Percentiles rank a stretch among this genome's conserved stretches.
phyloP scores from a whole-genome alignment of 2,888 invertebrate genomes.

The Frankliniella intonsa region DNA sequence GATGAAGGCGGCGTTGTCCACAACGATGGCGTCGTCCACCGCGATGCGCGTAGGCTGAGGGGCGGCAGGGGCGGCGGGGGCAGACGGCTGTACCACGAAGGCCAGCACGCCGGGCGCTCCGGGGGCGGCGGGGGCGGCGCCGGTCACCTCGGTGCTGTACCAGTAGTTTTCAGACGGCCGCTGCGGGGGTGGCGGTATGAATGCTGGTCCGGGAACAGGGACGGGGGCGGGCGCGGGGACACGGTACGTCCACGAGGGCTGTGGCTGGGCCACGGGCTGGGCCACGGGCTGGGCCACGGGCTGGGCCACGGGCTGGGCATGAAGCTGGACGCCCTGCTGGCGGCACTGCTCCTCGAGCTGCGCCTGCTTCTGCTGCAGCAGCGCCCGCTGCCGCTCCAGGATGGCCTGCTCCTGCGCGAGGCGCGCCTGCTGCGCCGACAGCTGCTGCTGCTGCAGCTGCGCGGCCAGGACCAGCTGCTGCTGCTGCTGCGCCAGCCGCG shows the following conservation, averaged over 20 bases:
- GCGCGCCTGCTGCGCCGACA: not conserved
- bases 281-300: not conserved
- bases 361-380: not conserved
- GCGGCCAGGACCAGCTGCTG: not conserved
- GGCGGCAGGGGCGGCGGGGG: not conserved
- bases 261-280: not conserved
- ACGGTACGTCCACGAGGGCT: not conserved
- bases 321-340: not conserved
- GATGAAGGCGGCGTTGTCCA: not conserved
- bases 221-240: not conserved
- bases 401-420: not conserved
- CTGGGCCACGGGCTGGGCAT: not conserved
- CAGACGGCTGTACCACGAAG: not conserved
- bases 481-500: not conserved
- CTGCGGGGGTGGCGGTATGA: not conserved
- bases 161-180: not conserved
- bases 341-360: constrained; percentile 21
- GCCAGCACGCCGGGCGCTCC: not conserved
- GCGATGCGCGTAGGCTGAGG: not conserved
- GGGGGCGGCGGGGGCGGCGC: not conserved
- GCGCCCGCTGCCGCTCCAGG: not conserved
- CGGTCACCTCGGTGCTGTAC: not conserved
- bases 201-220: not conserved
- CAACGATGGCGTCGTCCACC: not conserved
- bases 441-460: not conserved